Base-by-base conservation (phyloP, 2,888 invertebrate genomes). In the Xylota segnis region DNA sequence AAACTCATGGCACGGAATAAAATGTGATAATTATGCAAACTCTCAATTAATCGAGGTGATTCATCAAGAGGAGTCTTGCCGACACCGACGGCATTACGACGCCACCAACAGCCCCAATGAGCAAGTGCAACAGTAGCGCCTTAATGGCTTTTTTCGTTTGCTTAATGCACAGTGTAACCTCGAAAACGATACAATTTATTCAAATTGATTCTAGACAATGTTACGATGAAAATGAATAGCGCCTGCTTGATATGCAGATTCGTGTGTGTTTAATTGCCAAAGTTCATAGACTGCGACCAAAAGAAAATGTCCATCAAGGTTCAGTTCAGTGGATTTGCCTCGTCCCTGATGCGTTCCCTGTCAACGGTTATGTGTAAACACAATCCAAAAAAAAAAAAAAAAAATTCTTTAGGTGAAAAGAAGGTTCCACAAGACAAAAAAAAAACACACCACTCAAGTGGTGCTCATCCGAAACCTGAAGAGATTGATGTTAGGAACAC, bases 1-100 rank as follows among this genome's bases (percentile, higher is more conserved):
- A 66, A 84, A 75, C 63, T 65, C 84, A 84, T 84, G 70, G 63
- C 75, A 65, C 40, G 71, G 56, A 84, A 81, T 84, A 76, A 74
- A 81, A 84, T 75, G 81, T 50, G 75, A 75, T 76, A 86, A 82
- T 86, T 86, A 86, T 86, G 82, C 82, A 86, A 86, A 82, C 61
- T 72, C 63, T 68, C 82, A 76, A 82, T 82, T 86, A 77, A 72
- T 61, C 43, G 54, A 61, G 77, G 77, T 74, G 76, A 86, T 86
- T 72, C 72, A 82, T 86, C 86, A 86, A 70, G 75, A 71, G 14
- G 27, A 50, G 45, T 52, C 68, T 66, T 40, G 37, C 66, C 83
- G 47, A 14, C 40, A 16, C 29, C 66, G 74, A 23, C 63, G 58
- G 59, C 50, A 16, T 40, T 52, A 77, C 40, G 54, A 61, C 52